phyloP scores from a whole-genome alignment of 2,888 invertebrate genomes.

The Agrotis exclamationis region DNA sequence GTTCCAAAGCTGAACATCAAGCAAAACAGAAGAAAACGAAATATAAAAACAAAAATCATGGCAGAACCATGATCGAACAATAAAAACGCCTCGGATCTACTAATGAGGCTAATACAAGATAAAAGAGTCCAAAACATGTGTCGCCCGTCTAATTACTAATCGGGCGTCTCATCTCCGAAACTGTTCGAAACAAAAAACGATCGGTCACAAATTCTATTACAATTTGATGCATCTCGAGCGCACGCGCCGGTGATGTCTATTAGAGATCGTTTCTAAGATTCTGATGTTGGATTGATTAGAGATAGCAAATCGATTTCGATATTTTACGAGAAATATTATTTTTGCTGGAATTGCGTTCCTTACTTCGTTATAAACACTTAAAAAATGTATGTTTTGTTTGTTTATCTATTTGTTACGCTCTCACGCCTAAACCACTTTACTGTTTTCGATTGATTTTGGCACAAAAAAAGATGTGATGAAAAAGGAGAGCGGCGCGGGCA shows the following conservation, averaged over 20 bases:
- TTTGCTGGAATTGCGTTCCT: too few species aligned
- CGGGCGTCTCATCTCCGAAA: constrained; percentile 83
- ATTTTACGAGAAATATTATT: not conserved
- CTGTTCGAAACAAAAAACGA: constrained; percentile 81
- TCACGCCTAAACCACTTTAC: too few species aligned
- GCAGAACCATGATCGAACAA: constrained; percentile 66
- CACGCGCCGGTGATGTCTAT: constrained; percentile 75
- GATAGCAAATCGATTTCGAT: not conserved
- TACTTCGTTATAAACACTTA: too few species aligned
- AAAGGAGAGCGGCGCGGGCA: too few species aligned
- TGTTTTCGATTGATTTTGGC: too few species aligned
- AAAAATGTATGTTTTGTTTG: too few species aligned
- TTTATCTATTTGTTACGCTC: too few species aligned
- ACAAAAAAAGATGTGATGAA: too few species aligned
- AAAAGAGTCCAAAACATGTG: constrained; percentile 87
- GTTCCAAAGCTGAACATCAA: not conserved
- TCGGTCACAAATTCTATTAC: constrained; percentile 84
- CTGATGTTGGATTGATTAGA: not conserved
- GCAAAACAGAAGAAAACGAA: constrained; percentile 30
- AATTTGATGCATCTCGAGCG: constrained; percentile 79
- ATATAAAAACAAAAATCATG: constrained; percentile 48
- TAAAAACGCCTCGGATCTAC: constrained; percentile 75
- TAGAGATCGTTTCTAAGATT: not conserved
- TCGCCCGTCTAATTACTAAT: constrained; percentile 90
- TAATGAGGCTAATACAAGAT: constrained; percentile 85